These are phyloP conservation scores for Thumatha senex DNA, from an alignment of 2,888 invertebrate genomes.

Conservation along the genomic window DNA sequence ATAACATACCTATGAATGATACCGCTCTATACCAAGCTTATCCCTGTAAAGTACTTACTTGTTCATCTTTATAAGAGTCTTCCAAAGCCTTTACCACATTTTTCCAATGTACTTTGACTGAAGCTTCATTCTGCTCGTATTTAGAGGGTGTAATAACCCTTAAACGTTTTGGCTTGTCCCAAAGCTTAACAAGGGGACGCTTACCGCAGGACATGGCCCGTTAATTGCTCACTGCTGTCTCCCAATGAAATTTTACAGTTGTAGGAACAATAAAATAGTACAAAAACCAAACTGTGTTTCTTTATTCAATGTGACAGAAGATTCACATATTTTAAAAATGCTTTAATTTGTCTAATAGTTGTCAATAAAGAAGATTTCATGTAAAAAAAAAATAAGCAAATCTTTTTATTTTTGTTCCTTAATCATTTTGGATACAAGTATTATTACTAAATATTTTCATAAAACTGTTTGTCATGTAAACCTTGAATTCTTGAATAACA, in stretches of 20 bases:
- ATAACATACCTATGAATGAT: too few species aligned
- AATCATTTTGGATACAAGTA: too few species aligned
- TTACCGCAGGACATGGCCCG: constrained; percentile 74
- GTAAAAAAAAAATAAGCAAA: too few species aligned
- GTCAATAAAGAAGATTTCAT: too few species aligned
- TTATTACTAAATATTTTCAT: too few species aligned
- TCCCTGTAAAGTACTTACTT: constrained; percentile 41
- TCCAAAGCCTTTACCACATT: constrained; percentile 66
- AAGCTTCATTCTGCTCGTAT: constrained; percentile 69
- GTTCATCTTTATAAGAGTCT: constrained; percentile 70
- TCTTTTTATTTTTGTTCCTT: too few species aligned
- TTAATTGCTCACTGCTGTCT: background rate
- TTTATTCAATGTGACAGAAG: constrained; percentile 1
- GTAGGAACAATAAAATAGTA: background rate
- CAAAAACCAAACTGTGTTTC: background rate
- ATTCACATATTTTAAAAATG: too few species aligned
- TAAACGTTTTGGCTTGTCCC: constrained; percentile 62
- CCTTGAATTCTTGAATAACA: too few species aligned
- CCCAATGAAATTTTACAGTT: too few species aligned
- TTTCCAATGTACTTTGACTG: constrained; percentile 72
- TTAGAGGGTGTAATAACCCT: constrained; percentile 60
- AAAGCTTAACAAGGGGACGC: constrained; percentile 57
- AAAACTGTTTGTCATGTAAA: too few species aligned
- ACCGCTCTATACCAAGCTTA: too few species aligned
- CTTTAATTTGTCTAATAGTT: too few species aligned